Conservation (phyloP, 2,888 invertebrate genomes). For the Cancer borealis region DNA sequence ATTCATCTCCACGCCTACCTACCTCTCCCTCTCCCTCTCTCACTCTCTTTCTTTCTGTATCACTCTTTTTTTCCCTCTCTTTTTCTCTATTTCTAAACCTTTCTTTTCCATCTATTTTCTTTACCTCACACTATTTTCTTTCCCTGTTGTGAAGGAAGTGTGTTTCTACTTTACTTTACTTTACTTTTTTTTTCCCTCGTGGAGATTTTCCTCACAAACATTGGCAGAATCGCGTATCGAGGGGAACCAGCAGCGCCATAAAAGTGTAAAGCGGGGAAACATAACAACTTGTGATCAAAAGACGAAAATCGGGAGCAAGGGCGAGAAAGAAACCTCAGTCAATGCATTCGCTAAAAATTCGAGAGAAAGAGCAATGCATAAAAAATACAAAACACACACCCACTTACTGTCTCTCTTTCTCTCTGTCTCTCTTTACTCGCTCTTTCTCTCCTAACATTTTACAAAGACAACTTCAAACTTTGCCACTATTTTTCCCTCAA, state of each 20-base stretch:
- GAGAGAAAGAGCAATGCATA: too few relatives aligned
- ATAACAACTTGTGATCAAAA: constrained; percentile 10
- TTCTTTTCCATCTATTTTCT: not conserved
- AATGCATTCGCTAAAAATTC: not conserved
- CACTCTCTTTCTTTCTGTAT: not conserved
- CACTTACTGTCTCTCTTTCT: constrained; percentile 2
- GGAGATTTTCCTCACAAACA: constrained; percentile 5
- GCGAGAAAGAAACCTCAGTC: not conserved
- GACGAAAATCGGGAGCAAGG: not conserved
- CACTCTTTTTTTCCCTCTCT: not conserved
- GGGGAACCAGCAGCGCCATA: not conserved
- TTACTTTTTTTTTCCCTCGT: not conserved
- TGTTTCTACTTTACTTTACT: not conserved
- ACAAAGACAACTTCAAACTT: not conserved
- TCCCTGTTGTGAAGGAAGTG: not conserved
- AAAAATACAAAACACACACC: not conserved
- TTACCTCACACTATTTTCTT: too few relatives aligned
- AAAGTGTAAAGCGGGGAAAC: not conserved
- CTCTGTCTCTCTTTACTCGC: constrained; percentile 13
- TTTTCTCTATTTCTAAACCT: not conserved
- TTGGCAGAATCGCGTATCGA: not conserved
- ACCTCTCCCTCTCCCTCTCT: constrained; percentile 10
- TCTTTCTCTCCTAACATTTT: not conserved
- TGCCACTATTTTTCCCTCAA: not conserved
- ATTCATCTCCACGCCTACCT: not conserved